Evolutionary conservation across 35 echinoderm and acorn worm genomes (phyloP).

Genomic region (Strongylocentrotus purpuratus): DNA sequence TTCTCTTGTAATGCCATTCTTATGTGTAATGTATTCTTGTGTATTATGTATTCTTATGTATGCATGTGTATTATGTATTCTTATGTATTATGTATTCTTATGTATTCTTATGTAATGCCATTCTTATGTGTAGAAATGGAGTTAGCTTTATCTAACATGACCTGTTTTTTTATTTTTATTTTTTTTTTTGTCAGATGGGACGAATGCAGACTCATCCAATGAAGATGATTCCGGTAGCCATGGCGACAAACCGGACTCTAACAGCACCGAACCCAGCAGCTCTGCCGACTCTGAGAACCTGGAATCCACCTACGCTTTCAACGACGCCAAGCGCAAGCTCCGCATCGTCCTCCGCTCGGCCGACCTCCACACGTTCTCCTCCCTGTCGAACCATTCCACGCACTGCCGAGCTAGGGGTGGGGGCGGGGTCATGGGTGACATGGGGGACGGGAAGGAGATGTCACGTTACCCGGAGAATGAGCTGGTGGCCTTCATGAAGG

Average conservation of each 20-base stretch:
- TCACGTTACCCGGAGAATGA: conserved; percentile 83
- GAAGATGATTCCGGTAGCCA: conserved; percentile 82
- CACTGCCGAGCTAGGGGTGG: not conserved
- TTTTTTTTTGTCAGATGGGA: conserved; percentile 46
- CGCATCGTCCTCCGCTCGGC: conserved; percentile 93
- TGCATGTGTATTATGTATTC: too few relatives aligned
- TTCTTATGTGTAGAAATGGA: too few relatives aligned
- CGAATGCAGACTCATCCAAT: conserved; percentile 68
- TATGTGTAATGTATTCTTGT: too few relatives aligned
- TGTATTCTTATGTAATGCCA: too few relatives aligned
- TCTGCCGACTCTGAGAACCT: conserved; percentile 54
- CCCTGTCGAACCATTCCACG: conserved; percentile 65
- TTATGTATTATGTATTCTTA: too few relatives aligned
- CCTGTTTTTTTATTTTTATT: not conserved
- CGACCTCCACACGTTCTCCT: conserved; percentile 79
- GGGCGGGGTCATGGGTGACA: conserved; percentile 20
- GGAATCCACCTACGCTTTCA: conserved; percentile 80
- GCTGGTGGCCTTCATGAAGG: conserved; percentile 94
- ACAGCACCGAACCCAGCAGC: conserved; percentile 63
- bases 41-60: too few relatives aligned
- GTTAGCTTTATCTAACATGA: too few relatives aligned
- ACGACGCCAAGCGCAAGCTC: conserved; percentile 95
- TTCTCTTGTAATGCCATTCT: too few relatives aligned
- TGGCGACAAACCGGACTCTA: conserved; percentile 83
- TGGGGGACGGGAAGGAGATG: conserved; percentile 6